These are phyloP conservation scores for Microtus oregoni DNA, from an alignment of 2,113 vertebrate genomes.

Conservation along the genomic window DNA sequence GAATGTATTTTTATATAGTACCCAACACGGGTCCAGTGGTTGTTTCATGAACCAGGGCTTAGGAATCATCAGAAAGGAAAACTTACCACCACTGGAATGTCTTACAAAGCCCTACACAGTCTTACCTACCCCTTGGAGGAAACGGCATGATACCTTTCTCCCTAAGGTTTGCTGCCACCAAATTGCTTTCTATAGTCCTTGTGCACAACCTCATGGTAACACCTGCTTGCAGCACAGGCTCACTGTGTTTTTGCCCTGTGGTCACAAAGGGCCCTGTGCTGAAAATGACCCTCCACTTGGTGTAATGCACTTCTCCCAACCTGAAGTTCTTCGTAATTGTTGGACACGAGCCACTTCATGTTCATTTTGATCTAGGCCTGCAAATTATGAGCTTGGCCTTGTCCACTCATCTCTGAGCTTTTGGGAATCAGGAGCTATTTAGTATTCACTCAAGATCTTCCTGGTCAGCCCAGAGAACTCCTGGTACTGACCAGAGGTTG, in stretches of 20 bases:
- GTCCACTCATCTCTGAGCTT: conserved; percentile 44
- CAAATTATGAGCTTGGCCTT: not conserved
- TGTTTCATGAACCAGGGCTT: not conserved
- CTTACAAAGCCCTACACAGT: not conserved
- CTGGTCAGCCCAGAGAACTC: conserved; percentile 39
- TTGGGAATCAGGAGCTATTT: conserved; percentile 71
- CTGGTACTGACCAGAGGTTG: conserved; percentile 24
- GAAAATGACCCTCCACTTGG: not conserved
- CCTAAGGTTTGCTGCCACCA: not conserved
- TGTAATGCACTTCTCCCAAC: not conserved
- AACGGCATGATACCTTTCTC: not conserved
- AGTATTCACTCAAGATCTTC: conserved; percentile 44
- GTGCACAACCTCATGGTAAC: not conserved
- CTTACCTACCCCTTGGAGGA: not conserved
- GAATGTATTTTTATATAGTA: not conserved
- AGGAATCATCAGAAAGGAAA: not conserved
- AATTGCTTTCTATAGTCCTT: not conserved
- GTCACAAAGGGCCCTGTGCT: not conserved
- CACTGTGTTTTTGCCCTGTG: not conserved
- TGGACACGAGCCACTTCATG: conserved; percentile 35
- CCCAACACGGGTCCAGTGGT: not conserved
- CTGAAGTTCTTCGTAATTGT: conserved; percentile 41
- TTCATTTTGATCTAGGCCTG: conserved; percentile 37
- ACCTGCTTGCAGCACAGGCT: not conserved
- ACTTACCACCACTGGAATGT: not conserved